phyloP scores from a whole-genome alignment of 2,888 invertebrate species.

The Linnaemya tessellans region DNA sequence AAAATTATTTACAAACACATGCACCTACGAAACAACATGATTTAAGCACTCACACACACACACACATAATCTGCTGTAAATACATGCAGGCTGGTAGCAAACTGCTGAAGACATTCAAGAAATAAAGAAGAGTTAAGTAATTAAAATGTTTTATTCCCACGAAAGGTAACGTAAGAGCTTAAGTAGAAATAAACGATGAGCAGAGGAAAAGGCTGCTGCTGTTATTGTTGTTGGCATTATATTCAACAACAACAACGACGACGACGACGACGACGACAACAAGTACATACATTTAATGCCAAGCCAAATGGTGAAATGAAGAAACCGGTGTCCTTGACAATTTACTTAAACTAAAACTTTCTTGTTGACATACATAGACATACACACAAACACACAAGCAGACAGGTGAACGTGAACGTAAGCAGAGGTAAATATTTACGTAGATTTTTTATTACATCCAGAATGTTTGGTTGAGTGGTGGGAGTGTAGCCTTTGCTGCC shows the following conservation, averaged over 20 bases:
- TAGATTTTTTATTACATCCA: neutral
- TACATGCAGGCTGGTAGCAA: neutral
- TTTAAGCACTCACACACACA: neutral
- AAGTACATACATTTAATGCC: slow-evolving; percentile 13
- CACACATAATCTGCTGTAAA: neutral
- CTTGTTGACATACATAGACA: slow-evolving; percentile 3
- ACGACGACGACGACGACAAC: neutral
- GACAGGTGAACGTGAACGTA: neutral
- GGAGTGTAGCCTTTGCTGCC: neutral
- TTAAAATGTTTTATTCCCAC: slow-evolving; percentile 68
- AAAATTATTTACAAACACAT: slow-evolving; percentile 1
- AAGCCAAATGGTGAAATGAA: neutral
- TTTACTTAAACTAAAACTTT: slow-evolving; percentile 43
- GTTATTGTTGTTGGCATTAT: neutral
- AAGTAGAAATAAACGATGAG: neutral
- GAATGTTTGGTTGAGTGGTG: neutral
- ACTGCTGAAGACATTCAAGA: neutral
- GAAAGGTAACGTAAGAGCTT: slow-evolving; percentile 38
- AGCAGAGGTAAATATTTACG: neutral
- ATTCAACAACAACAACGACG: neutral
- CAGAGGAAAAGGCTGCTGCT: slow-evolving; percentile 1
- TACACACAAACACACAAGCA: too few relatives aligned
- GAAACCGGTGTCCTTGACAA: slow-evolving; percentile 66
- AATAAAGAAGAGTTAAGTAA: slow-evolving; percentile 63
- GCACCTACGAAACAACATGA: slow-evolving; percentile 11